Percentiles rank a stretch among this genome's conserved stretches.
These are phyloP conservation scores for Drosophila baimaii DNA, from an alignment of 1,140 invertebrate species.

Conservation along the genomic window DNA sequence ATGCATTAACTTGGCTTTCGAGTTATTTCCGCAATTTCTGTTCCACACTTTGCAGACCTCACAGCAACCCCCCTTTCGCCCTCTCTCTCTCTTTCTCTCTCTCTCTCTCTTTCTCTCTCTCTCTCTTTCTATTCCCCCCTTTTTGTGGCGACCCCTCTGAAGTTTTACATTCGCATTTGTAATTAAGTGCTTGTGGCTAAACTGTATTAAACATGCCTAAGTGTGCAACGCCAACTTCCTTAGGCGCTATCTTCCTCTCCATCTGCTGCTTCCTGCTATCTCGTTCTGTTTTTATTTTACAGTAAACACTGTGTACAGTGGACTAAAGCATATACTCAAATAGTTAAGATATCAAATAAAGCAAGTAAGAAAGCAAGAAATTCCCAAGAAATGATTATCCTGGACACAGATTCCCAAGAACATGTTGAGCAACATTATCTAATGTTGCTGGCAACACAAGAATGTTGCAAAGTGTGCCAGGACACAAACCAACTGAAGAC, in stretches of 20 bases:
- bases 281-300: slow-evolving; percentile 37
- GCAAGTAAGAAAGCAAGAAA: not conserved
- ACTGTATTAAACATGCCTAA: slow-evolving; percentile 84
- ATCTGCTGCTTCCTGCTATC: slow-evolving; percentile 13
- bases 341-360: not conserved
- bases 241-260: slow-evolving; percentile 31
- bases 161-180: slow-evolving; percentile 65
- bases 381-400: not conserved
- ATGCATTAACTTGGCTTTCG: slow-evolving; percentile 47
- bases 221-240: slow-evolving; percentile 75
- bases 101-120: not conserved
- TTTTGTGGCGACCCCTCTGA: slow-evolving; percentile 6
- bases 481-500: not conserved
- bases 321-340: not conserved
- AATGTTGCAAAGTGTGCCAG: not conserved
- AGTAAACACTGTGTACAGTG: not conserved
- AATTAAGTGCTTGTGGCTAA: slow-evolving; percentile 84
- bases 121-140: not conserved
- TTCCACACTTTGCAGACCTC: slow-evolving; percentile 44
- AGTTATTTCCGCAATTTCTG: slow-evolving; percentile 54
- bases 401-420: not conserved
- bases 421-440: not conserved
- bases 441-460: too few species aligned
- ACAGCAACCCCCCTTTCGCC: not conserved
- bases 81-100: too few species aligned